Base-by-base conservation (phyloP, 2,888 invertebrate genomes). In the Allolobophora icterica region DNA sequence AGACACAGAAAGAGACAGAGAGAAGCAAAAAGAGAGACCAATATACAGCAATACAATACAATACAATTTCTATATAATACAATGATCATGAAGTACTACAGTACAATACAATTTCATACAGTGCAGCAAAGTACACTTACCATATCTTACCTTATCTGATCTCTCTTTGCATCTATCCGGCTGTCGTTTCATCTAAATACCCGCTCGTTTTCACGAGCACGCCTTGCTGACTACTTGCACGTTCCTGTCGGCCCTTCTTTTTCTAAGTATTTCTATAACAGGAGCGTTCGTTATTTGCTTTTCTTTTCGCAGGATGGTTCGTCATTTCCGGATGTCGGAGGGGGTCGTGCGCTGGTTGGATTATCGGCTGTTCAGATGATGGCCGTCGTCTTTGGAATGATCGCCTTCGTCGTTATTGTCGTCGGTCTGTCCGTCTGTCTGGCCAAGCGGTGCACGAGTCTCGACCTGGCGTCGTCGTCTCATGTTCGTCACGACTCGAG, bases 221-320 rank as follows among this genome's bases (percentile, higher is more conserved):
- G 52, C 52, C 52, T 52, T 24, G 21, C 21, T 24, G 52, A 24
- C 52, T 52, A 13, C 52, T 24, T 52, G 24, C 52, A 24, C 52
- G 52, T 52, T 52, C 52, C 52, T 52, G 21, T 21, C 52, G 21
- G 52, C 11, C 52, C 5, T 52, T 52, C 52, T 71, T 0, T 17
- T 30, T 30, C 6, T 71, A 30, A 24, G 71, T n/a, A n/a, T n/a
- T n/a, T 71, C 71, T 30, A n/a, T n/a, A 1, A 71, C 71, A 71
- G n/a, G 45, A 45, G 1, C 17, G 71, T 71, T 30, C n/a, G 71
- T 71, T n/a, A 24, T 71, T n/a, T 71, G n/a, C n/a, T 0, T 71
- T 71, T 71, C 71, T 71, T n/a, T 71, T n/a, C 71, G 21, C 71
- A 71, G 71, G 71, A 71, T 71, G 71, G 71, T 71, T 71, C 71